phyloP scores from a whole-genome alignment of 92 coral and sea anemone species.

The Hydrozoanthus gracilis region DNA sequence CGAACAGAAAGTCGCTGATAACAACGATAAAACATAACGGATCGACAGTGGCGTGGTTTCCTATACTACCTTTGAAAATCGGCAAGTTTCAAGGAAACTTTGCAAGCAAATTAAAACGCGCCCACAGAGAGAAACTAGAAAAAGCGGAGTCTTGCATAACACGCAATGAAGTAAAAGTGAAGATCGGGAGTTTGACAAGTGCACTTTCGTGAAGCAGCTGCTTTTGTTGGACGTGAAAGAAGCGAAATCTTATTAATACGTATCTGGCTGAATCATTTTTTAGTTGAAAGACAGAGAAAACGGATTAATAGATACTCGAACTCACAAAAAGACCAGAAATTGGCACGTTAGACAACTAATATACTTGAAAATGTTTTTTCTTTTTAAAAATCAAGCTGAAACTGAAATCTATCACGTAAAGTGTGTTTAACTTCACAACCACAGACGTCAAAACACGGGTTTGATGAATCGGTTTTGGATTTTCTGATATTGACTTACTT shows the following conservation, averaged over 20 bases:
- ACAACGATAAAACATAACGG: neutral
- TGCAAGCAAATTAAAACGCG: neutral
- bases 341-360: neutral
- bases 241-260: neutral
- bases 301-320: neutral
- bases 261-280: neutral
- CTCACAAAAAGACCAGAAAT: neutral
- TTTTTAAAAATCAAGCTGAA: neutral
- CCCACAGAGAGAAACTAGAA: neutral
- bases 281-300: neutral
- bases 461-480: neutral
- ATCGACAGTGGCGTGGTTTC: neutral
- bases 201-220: neutral
- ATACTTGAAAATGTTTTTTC: neutral
- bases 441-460: neutral
- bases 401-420: neutral
- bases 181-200: neutral
- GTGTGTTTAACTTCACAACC: neutral
- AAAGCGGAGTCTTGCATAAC: neutral
- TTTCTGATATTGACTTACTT: neutral
- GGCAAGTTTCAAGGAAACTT: neutral
- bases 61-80: neutral
- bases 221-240: neutral
- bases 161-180: no score
- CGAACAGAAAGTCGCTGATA: constrained; percentile 14